Evolutionary conservation across 1,140 invertebrate species (phyloP), one percentile per base, ranked within the genome.

Genomic region (Medauroidea extradentata): DNA sequence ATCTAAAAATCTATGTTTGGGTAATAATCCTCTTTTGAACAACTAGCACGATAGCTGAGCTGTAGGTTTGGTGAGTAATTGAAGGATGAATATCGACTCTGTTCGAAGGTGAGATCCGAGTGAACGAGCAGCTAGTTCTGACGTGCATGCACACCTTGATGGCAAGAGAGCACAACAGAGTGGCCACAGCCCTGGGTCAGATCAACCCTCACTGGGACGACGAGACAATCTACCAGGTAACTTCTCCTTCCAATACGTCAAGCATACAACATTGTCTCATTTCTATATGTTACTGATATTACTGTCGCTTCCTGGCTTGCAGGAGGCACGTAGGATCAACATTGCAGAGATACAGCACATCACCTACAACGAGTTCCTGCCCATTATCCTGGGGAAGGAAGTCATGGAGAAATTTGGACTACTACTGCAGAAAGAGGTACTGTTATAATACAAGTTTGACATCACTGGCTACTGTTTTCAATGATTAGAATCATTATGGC

Each of bases 181-280:
- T 93, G 2, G 93, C 93, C 1, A 83, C 83, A 51, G 87, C 78
- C 21, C 72, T 96, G 29, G 80, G 84, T 0, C 78, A 83, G 50
- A 82, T 96, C 9, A 97, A 97, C 77, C 91, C 92, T 2, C 93
- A 96, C 68, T 96, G 94, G 94, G 90, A 95, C 69, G 94, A 97
- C 69, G 94, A 97, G 76, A 94, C 86, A 0, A 70, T 98, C 0
- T 99, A 90, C 79, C 93, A 97, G 69, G 78, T 80, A 68, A 1
- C 2, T 2, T 11, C 48, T 9, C 39, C 85, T 38, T 2, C 39
- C 39, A 14, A 91, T n/a, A n/a, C n/a, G n/a, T n/a, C n/a, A n/a
- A n/a, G n/a, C 88, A 2, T 78, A 88, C 68, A 81, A 89, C 29
- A 34, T 67, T 90, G 94, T 72, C 83, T 91, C 16, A 90, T 95